Base-by-base conservation (phyloP, 2,888 invertebrate species). In the Antheraea assamensis region DNA sequence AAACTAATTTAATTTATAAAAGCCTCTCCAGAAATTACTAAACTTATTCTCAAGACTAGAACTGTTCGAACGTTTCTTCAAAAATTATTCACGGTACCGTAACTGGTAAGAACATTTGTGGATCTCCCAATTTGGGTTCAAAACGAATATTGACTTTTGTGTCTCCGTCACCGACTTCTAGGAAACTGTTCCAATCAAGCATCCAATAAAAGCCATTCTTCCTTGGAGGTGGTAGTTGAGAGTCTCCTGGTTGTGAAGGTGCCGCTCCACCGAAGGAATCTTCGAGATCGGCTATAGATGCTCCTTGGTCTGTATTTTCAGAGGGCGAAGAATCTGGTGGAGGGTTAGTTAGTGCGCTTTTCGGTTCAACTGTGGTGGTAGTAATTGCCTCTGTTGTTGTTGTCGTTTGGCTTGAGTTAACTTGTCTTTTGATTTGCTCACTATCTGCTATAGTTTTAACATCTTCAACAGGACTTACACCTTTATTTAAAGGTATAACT, bases 141-240 rank as follows among this genome's bases (percentile, higher is more conserved):
- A 98, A 97, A 82, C 97, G 95, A 80, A 98, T 95, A 82, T 97
- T 97, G 0, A 98, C 97, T 90, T 97, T 96, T 55, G 95, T 95
- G 77, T 96, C 96, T 61, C 96, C 97, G 31, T 97, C 97, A 19
- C 98, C 98, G 5, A 98, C 97, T 90, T 98, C 97, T 27, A 98
- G 93, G 84, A 98, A 98, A 73, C 97, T 96, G 84, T 98, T 98
- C 97, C 98, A 98, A 85, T 98, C 98, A 13, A 97, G 94, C 84
- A 98, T 95, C 92, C 98, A 98, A 85, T 98, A 98, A 79, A 98
- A 96, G 0, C 98, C 98, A 75, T 96, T 97, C 81, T 96, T 96
- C 79, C 95, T 95, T 61, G 96, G 96, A 0, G 96, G 95, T 8
- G 97, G 96, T 42, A 96, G 83, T 24, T 95, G 95, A 4, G 96